Base-by-base conservation (phyloP, 1,140 invertebrate genomes). In the Cotesia chilonis region DNA sequence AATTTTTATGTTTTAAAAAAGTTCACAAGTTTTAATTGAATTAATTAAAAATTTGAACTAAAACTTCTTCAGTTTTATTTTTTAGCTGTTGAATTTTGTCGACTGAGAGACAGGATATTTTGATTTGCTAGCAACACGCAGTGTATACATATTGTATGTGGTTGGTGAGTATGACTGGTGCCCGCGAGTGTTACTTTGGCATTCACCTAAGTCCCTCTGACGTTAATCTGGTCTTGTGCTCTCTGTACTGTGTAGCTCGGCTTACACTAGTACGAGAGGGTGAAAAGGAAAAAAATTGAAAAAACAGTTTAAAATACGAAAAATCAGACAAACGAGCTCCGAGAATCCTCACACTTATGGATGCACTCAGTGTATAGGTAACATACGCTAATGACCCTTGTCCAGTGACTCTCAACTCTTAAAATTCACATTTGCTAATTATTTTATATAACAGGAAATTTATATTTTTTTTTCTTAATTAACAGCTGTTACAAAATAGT, bases 191-290 rank as follows among this genome's bases (percentile, higher is more conserved):
- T 14, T 70, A 70, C 68, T 61, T 70, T 47, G 17, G 57, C 41
- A 70, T 70, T 70, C 41, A 63, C 41, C 12, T 70, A 61, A 70
- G 66, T 52, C n/a, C 17, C 57, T n/a, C 4, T 54, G 67, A 70
- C 57, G 68, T 63, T 70, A 70, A 70, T 70, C 68, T 70, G 68
- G 41, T 61, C 41, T 70, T 14, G 41, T 47, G 41, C 41, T 47
- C 41, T 47, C 41, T 47, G 41, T 47, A 47, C 41, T 47, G 41
- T 47, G 41, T 47, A 10, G 10, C 41, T 47, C 41, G 41, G 41
- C 41, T 47, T 47, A 47, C n/a, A 4, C n/a, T 20, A 28, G 35
- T 14, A 20, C 20, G 17, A 47, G 10, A 36, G 41, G 12, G 20
- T 54, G 65, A n/a, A 35, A 54, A 55, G 4, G 0, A 4, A 54